Evolutionary conservation across 2,797 vertebrate species (phyloP), one percentile per base, ranked within the genome.

Genomic region (Neomorphus geoffroyi): DNA sequence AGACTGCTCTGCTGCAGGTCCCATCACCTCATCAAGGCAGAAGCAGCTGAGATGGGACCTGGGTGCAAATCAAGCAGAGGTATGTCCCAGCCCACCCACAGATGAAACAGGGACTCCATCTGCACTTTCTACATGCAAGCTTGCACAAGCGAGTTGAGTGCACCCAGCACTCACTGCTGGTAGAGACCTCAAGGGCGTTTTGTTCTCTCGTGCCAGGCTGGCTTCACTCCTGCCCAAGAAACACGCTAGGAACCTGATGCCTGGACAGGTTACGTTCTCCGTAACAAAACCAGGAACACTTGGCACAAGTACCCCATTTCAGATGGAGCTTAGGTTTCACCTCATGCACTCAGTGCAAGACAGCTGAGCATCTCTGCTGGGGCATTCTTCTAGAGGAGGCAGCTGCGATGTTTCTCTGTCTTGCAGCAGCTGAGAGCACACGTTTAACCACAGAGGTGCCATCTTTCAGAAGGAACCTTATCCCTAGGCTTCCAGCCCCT

Each of bases 161-260:
- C 3, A 14, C 8, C 35, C 74, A 60, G 62, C 6, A 4, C 41
- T 53, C 5, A 4, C 8, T 15, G 33, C 27, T 48, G 51, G 19
- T 26, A 85, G 51, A 74, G 30, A 28, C 23, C 56, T 53, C 22
- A 12, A 28, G n/a, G 28, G 41, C 14, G 9, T 43, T 43, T 39
- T 35, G 14, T 9, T 48, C 33, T 45, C 21, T 74, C 0, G 0
- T 11, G n/a, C n/a, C 57, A 58, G 21, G 12, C 17, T 1, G 0
- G 19, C 32, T 33, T 57, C 1, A 1, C 72, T 50, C 53, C 46
- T 56, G 50, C 50, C 24, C 26, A 35, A 41, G 27, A 32, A 41
- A 80, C 19, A 6, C 1, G 1, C 5, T 2, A 6, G 51, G 27
- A 65, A 32, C 3, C 30, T 50, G 11, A 35, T 0, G 1, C 17